phyloP scores from a whole-genome alignment of 2,797 vertebrate species.

The Arnoldichthys spilopterus region DNA sequence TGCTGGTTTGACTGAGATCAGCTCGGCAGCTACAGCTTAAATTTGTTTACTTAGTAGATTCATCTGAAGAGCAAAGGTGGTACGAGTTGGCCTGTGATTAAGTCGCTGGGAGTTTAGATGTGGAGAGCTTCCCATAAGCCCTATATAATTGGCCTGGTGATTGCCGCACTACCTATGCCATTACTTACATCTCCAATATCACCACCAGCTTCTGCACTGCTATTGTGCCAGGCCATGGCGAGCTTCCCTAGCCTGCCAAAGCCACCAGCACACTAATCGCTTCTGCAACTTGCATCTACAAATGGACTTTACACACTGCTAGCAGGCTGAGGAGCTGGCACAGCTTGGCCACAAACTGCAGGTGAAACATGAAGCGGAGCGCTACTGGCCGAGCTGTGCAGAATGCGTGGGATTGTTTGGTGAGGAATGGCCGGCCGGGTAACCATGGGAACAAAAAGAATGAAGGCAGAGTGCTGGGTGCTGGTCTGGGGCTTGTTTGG shows the following conservation, averaged over 20 bases:
- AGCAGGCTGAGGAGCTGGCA: slow-evolving; percentile 14
- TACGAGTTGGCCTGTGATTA: slow-evolving; percentile 62
- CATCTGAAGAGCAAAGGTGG: slow-evolving; percentile 80
- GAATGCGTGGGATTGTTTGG: slow-evolving; percentile 6
- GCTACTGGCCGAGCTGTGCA: background rate
- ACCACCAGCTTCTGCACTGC: slow-evolving; percentile 50
- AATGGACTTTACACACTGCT: slow-evolving; percentile 19
- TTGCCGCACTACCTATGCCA: slow-evolving; percentile 65
- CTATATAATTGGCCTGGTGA: slow-evolving; percentile 72
- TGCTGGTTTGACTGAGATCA: background rate
- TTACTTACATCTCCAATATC: slow-evolving; percentile 54
- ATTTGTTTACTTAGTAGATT: slow-evolving; percentile 78
- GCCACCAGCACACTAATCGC: background rate
- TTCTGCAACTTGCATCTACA: background rate
- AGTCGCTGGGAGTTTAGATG: slow-evolving; percentile 55
- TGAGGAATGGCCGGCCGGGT: slow-evolving; percentile 43
- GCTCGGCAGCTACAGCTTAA: slow-evolving; percentile 40
- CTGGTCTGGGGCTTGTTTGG: background rate
- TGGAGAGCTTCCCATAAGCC: slow-evolving; percentile 67
- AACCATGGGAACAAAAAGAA: slow-evolving; percentile 65
- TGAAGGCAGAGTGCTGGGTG: background rate
- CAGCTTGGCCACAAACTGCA: slow-evolving; percentile 7
- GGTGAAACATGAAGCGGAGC: slow-evolving; percentile 1
- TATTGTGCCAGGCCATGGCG: slow-evolving; percentile 60
- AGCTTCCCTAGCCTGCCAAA: slow-evolving; percentile 41